Evolutionary conservation across 1,140 invertebrate genomes (phyloP), one percentile per base, ranked within the genome.

Genomic region (Aphis gossypii): DNA sequence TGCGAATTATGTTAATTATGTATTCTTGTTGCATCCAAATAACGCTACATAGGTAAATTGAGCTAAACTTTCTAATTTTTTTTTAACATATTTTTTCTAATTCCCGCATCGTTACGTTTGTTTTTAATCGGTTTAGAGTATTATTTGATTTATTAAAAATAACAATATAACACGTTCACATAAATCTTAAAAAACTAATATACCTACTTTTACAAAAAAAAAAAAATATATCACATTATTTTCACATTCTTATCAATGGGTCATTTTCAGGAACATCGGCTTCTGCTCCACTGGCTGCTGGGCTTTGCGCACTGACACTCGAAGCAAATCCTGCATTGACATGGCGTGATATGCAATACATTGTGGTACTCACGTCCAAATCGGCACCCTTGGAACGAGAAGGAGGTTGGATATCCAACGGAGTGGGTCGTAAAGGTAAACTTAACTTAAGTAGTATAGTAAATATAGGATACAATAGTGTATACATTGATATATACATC

Each of bases 331-430:
- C 98, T 7, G 96, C 97, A 56, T 96, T 99, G 48, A 99, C 98
- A 0, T 99, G 99, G 99, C 96, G 99, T 94, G 99, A 99, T 95
- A 98, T 99, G 97, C 99, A 99, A 95, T 99, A 99, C 95, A 96
- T 99, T 94, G 98, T 99, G 7, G 98, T 99, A 5, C 96, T 99
- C 94, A 99, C 99, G 0, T 99, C 98, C 30, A 96, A 97, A 90
- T 96, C 98, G 5, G 96, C 96, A 94, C 98, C 97, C 11, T 95
- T 98, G 23, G 97, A 97, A 94, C 98, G 98, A 95, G 98, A 98
- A 95, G 95, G 95, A 76, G 98, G 98, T 11, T 99, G 99, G 99
- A 97, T 97, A 41, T 96, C 97, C 21, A 99, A 99, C 95, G 98
- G 98, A 5, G 97, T 99, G 8, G 98, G 98, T 94, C 96, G 98